These are phyloP conservation scores for Acanthoscelides obtectus DNA, from an alignment of 2,888 invertebrate species.

Conservation along the genomic window DNA sequence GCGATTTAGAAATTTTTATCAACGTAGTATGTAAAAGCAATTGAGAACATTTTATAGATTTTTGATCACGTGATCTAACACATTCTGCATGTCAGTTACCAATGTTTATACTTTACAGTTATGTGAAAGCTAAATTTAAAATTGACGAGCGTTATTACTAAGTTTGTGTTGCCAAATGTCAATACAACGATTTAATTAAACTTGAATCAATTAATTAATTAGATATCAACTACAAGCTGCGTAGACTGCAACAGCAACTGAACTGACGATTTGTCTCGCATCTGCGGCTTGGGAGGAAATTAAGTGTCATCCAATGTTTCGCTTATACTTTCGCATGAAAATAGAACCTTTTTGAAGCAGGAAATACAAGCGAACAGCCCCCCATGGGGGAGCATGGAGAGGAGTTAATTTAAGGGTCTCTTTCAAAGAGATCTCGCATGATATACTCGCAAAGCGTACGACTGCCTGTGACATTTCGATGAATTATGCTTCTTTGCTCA, in stretches of 20 bases:
- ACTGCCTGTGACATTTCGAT: background rate
- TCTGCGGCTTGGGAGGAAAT: background rate
- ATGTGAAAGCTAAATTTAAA: too few relatives aligned
- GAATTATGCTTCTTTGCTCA: background rate
- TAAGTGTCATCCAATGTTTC: background rate
- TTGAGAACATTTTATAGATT: too few relatives aligned
- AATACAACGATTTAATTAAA: too few relatives aligned
- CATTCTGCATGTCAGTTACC: too few relatives aligned
- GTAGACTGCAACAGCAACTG: background rate
- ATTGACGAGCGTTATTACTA: too few relatives aligned
- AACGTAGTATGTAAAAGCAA: too few relatives aligned
- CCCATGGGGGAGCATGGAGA: background rate
- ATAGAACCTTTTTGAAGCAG: background rate
- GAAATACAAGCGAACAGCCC: background rate
- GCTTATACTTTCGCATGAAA: background rate
- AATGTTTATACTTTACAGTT: too few relatives aligned
- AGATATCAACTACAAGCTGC: background rate
- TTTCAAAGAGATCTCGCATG: background rate
- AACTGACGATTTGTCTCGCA: background rate
- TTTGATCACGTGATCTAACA: too few relatives aligned
- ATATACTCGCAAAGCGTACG: background rate
- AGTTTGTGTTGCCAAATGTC: too few relatives aligned
- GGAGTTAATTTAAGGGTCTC: background rate
- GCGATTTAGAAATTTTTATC: too few relatives aligned
- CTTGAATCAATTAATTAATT: background rate